These are phyloP conservation scores for Tipula vernalis DNA, from an alignment of 2,888 invertebrate genomes.

Conservation along the genomic window DNA sequence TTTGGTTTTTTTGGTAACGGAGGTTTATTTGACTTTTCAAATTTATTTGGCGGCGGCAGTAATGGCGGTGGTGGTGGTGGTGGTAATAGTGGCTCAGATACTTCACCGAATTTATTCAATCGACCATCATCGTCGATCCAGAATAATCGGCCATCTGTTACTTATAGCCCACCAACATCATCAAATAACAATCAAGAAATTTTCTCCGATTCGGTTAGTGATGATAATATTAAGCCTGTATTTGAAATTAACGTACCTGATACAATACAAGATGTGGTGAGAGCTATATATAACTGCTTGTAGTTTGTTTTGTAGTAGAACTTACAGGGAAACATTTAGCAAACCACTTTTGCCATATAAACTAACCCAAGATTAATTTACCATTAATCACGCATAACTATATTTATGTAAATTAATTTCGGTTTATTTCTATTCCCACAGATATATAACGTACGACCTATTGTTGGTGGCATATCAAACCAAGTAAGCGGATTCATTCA, in stretches of 20 bases:
- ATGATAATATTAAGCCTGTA: background rate
- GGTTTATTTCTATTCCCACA: background rate
- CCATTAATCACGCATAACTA: background rate
- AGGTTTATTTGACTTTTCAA: background rate
- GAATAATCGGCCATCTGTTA: background rate
- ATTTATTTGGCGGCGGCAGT: background rate
- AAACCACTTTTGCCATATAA: background rate
- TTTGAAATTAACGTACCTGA: slow-evolving; percentile 8
- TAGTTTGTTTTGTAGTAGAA: background rate
- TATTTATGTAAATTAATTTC: background rate
- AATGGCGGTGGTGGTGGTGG: background rate
- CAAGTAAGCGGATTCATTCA: background rate
- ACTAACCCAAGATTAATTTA: background rate
- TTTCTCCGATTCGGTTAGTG: slow-evolving; percentile 7
- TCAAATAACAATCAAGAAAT: background rate
- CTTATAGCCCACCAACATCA: background rate
- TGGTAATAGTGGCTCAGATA: background rate
- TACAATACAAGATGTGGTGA: slow-evolving; percentile 5
- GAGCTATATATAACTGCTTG: background rate
- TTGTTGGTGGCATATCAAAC: background rate
- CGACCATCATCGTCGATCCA: background rate
- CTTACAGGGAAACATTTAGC: background rate
- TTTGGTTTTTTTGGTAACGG: background rate
- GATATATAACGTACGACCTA: background rate
- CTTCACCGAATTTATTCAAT: background rate